These are phyloP conservation scores for Acinonyx jubatus DNA, from an alignment of 2,113 vertebrate genomes.

Conservation along the genomic window DNA sequence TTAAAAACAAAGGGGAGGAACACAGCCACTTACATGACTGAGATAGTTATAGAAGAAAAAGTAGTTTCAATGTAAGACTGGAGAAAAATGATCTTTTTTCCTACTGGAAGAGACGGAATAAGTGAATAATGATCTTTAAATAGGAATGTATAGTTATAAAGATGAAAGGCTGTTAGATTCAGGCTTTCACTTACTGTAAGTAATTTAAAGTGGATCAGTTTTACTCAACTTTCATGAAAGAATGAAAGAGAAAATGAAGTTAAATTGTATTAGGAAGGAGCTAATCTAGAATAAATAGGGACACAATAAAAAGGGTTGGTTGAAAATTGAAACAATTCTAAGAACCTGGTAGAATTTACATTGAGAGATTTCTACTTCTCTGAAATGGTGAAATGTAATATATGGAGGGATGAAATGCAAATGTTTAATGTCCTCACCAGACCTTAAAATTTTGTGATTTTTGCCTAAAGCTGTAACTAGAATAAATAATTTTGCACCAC, in stretches of 20 bases:
- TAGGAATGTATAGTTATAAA: not conserved
- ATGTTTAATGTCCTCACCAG: not conserved
- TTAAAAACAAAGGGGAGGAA: slow-evolving; percentile 14
- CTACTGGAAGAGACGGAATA: not conserved
- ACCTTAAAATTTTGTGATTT: slow-evolving; percentile 21
- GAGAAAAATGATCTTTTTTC: not conserved
- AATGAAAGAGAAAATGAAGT: slow-evolving; percentile 48
- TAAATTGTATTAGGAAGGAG: slow-evolving; percentile 29
- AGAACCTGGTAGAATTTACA: not conserved
- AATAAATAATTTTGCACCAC: not conserved
- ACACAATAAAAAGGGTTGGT: not conserved
- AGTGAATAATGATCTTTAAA: slow-evolving; percentile 34
- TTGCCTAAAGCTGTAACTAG: not conserved
- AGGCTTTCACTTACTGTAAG: not conserved
- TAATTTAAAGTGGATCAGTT: not conserved
- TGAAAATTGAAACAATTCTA: slow-evolving; percentile 8
- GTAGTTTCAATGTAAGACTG: not conserved
- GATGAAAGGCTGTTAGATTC: slow-evolving; percentile 12
- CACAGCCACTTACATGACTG: not conserved
- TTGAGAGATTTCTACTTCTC: not conserved
- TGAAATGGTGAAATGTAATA: not conserved
- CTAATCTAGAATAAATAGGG: not conserved
- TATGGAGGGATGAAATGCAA: not conserved
- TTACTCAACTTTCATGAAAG: slow-evolving; percentile 20
- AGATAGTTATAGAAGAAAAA: not conserved